Evolutionary conservation across 1,140 invertebrate genomes (phyloP).

Genomic region (Ceratosolen fusciceps): DNA sequence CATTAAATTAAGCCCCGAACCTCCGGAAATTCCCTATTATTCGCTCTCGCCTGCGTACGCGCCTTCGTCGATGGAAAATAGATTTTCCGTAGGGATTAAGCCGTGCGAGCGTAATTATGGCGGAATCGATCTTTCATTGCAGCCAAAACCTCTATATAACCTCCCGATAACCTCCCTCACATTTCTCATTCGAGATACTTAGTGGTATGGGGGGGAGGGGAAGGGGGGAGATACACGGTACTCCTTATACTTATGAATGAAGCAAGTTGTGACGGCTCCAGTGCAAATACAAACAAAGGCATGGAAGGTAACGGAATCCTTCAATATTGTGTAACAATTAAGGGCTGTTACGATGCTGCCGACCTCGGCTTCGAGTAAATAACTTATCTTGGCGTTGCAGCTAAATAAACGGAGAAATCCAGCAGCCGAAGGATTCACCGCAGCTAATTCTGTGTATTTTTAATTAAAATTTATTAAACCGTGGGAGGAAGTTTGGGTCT

Average conservation of each 20-base stretch:
- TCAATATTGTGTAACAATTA: not conserved
- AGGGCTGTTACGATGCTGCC: not conserved
- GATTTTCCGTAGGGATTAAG: not conserved
- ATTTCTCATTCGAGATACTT: too few species aligned
- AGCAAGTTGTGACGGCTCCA: too few species aligned
- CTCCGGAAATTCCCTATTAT: slow-evolving; percentile 46
- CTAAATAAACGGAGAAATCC: slow-evolving; percentile 11
- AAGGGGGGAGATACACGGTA: too few species aligned
- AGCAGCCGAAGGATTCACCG: too few species aligned
- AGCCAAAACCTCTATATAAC: too few species aligned
- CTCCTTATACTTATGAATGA: too few species aligned
- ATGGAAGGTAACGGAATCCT: not conserved
- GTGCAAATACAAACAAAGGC: too few species aligned
- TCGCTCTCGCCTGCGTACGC: slow-evolving; percentile 17
- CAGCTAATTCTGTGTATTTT: not conserved
- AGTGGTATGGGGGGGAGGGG: too few species aligned
- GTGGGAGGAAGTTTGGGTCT: not conserved
- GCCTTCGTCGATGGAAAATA: slow-evolving; percentile 36
- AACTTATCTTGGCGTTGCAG: slow-evolving; percentile 6
- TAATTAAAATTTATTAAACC: not conserved
- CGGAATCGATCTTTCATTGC: too few species aligned
- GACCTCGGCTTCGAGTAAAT: not conserved
- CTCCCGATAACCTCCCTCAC: too few species aligned
- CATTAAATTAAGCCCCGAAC: slow-evolving; percentile 21
- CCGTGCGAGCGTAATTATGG: too few species aligned